These are phyloP conservation scores for Gymnodraco acuticeps DNA, from an alignment of 2,797 vertebrate genomes.

Conservation along the genomic window DNA sequence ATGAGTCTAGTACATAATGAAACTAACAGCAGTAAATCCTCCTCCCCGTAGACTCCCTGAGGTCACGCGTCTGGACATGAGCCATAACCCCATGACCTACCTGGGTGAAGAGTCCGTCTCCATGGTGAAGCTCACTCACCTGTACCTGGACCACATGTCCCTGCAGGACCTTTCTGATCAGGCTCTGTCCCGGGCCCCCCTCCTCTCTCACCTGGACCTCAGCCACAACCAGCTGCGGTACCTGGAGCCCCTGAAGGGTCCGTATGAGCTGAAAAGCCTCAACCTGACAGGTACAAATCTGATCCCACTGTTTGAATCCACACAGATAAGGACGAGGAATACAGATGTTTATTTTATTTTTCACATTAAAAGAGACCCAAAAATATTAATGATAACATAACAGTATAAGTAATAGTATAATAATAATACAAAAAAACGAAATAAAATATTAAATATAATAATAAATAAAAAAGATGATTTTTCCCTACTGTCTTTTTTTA, in stretches of 20 bases:
- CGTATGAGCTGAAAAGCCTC: conserved; percentile 76
- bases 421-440: no score
- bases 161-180: conserved; percentile 90
- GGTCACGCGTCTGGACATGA: conserved; percentile 86
- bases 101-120: conserved; percentile 86
- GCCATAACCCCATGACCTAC: conserved; percentile 91
- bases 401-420: no score
- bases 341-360: no score
- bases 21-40: neutral
- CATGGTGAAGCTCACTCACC: conserved; percentile 89
- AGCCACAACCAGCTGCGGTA: conserved; percentile 89
- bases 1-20: neutral
- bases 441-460: no score
- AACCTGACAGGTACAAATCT: conserved; percentile 80
- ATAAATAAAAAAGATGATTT: no score
- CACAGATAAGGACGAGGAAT: no score
- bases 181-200: conserved; percentile 84
- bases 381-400: no score
- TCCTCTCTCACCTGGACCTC: conserved; percentile 87
- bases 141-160: conserved; percentile 88
- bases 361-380: no score
- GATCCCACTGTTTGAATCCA: no score
- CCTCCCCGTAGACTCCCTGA: conserved; percentile 72
- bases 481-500: no score
- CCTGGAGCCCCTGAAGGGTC: conserved; percentile 84